Evolutionary conservation across 2,888 invertebrate species (phyloP).

Genomic region (Trichogramma evanescens): DNA sequence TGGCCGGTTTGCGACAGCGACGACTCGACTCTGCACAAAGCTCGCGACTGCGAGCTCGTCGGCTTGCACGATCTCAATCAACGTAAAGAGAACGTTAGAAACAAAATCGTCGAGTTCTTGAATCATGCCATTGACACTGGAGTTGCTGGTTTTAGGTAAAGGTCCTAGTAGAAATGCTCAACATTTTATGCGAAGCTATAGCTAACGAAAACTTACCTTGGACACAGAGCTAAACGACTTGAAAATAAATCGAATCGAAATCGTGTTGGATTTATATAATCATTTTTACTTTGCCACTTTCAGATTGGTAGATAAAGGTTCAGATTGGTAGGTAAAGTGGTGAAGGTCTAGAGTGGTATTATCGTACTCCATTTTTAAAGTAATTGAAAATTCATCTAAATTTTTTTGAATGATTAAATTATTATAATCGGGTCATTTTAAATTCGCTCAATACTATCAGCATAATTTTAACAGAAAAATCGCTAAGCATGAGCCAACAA

Average conservation of each 20-base stretch:
- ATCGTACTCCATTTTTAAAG: too few species aligned
- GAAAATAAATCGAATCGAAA: too few species aligned
- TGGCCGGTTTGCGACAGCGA: constrained; percentile 30
- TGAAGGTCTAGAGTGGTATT: too few species aligned
- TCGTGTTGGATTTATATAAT: too few species aligned
- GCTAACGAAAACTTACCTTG: neutral
- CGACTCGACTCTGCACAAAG: constrained; percentile 41
- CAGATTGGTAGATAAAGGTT: too few species aligned
- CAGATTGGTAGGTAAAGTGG: too few species aligned
- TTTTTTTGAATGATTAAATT: neutral
- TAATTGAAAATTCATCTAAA: too few species aligned
- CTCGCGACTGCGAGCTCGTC: constrained; percentile 49
- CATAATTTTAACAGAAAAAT: too few species aligned
- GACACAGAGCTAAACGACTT: neutral
- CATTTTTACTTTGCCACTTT: too few species aligned
- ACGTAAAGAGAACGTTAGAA: constrained; percentile 46
- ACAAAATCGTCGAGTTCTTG: constrained; percentile 48
- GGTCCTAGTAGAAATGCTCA: neutral
- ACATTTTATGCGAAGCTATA: neutral
- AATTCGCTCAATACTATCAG: too few species aligned
- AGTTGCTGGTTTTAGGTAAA: constrained; percentile 51
- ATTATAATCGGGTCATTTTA: neutral
- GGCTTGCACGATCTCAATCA: constrained; percentile 51
- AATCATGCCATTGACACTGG: constrained; percentile 50
- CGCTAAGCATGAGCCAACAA: too few species aligned